A percentile compares a stretch with the other conserved stretches of the same genome.
Evolutionary conservation across 2,797 vertebrate species (phyloP).

Genomic region (Crocodylus rhombifer): DNA sequence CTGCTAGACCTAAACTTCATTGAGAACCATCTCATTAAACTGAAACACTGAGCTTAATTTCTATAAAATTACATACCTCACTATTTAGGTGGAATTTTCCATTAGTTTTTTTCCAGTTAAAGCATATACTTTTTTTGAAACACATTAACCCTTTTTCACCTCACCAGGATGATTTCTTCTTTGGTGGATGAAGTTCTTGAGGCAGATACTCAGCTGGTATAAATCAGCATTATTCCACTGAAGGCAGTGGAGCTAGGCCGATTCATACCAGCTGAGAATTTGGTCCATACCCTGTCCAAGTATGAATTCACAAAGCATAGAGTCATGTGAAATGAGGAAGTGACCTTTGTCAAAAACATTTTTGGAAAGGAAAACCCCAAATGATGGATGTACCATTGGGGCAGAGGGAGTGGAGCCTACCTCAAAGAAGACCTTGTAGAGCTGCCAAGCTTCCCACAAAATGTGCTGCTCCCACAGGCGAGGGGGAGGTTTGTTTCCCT

Average conservation of each 20-base stretch:
- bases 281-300: conserved; percentile 42
- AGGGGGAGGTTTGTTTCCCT: conserved; percentile 49
- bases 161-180: background rate
- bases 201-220: background rate
- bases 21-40: background rate
- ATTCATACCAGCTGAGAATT: conserved; percentile 59
- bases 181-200: background rate
- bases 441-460: conserved; percentile 67
- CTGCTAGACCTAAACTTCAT: background rate
- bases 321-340: conserved; percentile 75
- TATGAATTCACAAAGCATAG: conserved; percentile 68
- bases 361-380: conserved; percentile 75
- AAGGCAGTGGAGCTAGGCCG: conserved; percentile 53
- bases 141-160: background rate
- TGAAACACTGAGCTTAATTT: background rate
- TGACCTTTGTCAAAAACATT: conserved; percentile 77
- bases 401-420: conserved; percentile 64
- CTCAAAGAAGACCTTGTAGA: conserved; percentile 75
- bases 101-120: background rate
- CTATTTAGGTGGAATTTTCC: conserved; percentile 7
- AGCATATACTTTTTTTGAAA: background rate
- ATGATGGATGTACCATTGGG: conserved; percentile 74
- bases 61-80: background rate
- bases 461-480: conserved; percentile 55
- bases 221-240: conserved; percentile 15